These are phyloP conservation scores for Sminthurinus aureus DNA, from an alignment of 2,888 invertebrate species.

Conservation along the genomic window DNA sequence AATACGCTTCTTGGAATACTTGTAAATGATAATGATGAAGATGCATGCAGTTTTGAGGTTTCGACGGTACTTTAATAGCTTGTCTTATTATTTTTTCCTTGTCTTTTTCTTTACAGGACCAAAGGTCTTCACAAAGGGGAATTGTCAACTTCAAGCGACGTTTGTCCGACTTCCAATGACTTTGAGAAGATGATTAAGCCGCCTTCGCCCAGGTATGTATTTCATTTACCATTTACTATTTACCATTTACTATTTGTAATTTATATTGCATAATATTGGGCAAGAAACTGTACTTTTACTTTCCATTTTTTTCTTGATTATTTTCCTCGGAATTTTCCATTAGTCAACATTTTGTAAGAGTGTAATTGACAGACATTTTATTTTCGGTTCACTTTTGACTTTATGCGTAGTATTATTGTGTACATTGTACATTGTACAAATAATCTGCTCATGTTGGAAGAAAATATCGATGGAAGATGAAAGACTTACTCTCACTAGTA, in stretches of 20 bases:
- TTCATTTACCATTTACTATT: neutral
- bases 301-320: neutral
- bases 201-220: slow-evolving; percentile 56
- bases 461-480: no score
- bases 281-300: no score
- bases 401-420: no score
- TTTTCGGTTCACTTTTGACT: no score
- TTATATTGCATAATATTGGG: no score
- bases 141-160: slow-evolving; percentile 54
- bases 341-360: neutral
- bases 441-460: no score
- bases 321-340: neutral
- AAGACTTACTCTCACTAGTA: no score
- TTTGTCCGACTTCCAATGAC: slow-evolving; percentile 56
- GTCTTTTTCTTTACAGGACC: slow-evolving; percentile 48
- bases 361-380: neutral
- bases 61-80: neutral
- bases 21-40: no score
- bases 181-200: slow-evolving; percentile 58
- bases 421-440: no score
- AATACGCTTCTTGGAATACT: no score
- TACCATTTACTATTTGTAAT: no score
- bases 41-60: neutral
- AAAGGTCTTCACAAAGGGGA: slow-evolving; percentile 57
- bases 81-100: slow-evolving; percentile 21